Base-by-base conservation (phyloP, 1,140 invertebrate species). In the Lasioglossum albipes region DNA sequence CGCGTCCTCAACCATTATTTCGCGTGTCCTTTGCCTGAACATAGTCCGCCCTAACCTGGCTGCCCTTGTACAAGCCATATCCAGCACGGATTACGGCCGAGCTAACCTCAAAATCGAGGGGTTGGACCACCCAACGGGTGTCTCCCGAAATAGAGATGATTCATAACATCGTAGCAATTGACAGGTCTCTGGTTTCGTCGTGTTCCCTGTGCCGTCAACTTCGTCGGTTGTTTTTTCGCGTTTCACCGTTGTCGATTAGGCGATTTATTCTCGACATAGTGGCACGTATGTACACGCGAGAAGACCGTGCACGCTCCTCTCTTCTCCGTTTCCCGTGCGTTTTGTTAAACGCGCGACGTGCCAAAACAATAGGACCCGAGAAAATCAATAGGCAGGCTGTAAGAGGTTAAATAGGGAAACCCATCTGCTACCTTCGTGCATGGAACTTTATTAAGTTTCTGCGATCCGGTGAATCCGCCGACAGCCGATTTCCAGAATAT, bases 61-160 rank as follows among this genome's bases (percentile, higher is more conserved):
- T 22, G 42, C 52, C 3, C 61, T 41, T 61, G 2, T 36, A 71
- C 18, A 54, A 67, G 18, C 16, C 49, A 31, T n/a, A 31, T 13
- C n/a, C 57, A 41, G 41, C 27, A 36, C 42, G 74, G 20, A 82
- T 70, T 75, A 68, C 74, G 20, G n/a, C 9, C 64, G 42, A 84
- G 74, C 81, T 91, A 91, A 91, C 90, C 90, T 91, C 88, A 89
- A 89, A 90, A 80, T 69, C 70, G 74, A 72, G 49, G 49, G 71
- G 75, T 64, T 66, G 68, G 82, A 59, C 73, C 70, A 85, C 84
- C 81, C 84, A 89, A 87, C 87, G 89, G 87, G 89, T 89, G 86
- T 86, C 87, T 89, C 89, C 85, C 85, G 84, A 90, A 89, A 90
- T 91, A 91, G 87, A 86, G 83, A 82, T 90, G 89, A 91, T 88